Base-by-base conservation (phyloP, 1,140 invertebrate species). In the Mycetomoellerius zeteki region DNA sequence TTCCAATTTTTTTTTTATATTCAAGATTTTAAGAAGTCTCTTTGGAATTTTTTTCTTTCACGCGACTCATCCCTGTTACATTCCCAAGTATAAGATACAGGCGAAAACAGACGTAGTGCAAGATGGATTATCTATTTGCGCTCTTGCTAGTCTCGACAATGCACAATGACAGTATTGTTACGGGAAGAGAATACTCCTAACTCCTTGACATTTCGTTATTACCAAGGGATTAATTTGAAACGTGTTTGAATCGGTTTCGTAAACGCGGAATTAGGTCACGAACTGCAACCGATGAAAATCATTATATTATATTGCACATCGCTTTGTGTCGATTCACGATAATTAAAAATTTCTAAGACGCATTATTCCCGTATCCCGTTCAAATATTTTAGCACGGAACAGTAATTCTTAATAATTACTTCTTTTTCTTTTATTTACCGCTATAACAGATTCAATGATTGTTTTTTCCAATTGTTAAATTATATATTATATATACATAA, bases 191-290 rank as follows among this genome's bases (percentile, higher is more conserved):
- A 84, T 56, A 85, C 52, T 76, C 60, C 52, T 58, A 71, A 69
- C 80, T 89, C 60, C 86, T 89, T 90, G 88, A 91, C 86, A 89
- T 91, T 89, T 92, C 89, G 78, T 91, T 91, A 88, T 88, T 89
- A 86, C 72, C 30, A 54, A n/a, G 58, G 86, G 72, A 92, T 92
- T 92, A 92, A 93, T 93, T 92, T 88, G 92, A 90, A 90, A 86
- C 69, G 82, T 92, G 80, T 92, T 92, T 77, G 86, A 91, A 78
- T 86, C 64, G 69, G 73, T 80, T 58, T 58, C 80, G 72, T 78
- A 71, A 86, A 78, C 50, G 21, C 12, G 60, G 76, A 93, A 92
- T 92, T 92, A 56, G 90, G 91, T 93, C 92, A 88, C 88, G 89
- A 88, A 65, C 64, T 60, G 75, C 27, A 21, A 54, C 77, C 81